phyloP scores from a whole-genome alignment of 1,140 invertebrate genomes.

The Drosophila lini region DNA sequence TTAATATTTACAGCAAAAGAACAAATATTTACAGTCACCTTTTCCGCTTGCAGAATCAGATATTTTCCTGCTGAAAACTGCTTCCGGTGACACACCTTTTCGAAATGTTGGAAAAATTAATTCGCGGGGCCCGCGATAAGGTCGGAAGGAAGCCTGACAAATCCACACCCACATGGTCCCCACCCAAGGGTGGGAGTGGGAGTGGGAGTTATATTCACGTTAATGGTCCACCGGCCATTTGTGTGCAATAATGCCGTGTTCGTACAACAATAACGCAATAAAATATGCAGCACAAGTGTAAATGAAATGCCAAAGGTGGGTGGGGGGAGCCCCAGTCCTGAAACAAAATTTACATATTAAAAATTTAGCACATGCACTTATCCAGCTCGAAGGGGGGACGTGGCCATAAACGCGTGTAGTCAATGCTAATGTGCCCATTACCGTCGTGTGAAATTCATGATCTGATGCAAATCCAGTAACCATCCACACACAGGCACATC shows the following conservation, averaged over 20 bases:
- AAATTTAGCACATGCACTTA: slow-evolving; percentile 79
- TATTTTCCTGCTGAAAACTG: background rate
- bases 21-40: background rate
- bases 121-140: slow-evolving; percentile 31
- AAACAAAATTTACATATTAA: slow-evolving; percentile 73
- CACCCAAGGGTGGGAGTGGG: too few relatives aligned
- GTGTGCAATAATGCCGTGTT: slow-evolving; percentile 66
- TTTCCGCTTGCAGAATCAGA: background rate
- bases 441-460: slow-evolving; percentile 76
- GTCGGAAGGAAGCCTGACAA: slow-evolving; percentile 4
- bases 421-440: slow-evolving; percentile 78
- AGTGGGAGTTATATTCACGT: slow-evolving; percentile 12
- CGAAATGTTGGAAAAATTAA: slow-evolving; percentile 54
- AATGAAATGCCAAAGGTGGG: slow-evolving; percentile 74
- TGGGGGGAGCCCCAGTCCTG: background rate
- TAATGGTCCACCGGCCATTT: slow-evolving; percentile 73
- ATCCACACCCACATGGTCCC: background rate
- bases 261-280: slow-evolving; percentile 54
- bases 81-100: slow-evolving; percentile 25
- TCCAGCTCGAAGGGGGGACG: background rate
- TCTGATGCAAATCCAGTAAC: slow-evolving; percentile 73
- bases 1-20: background rate
- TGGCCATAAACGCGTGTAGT: slow-evolving; percentile 73
- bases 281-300: slow-evolving; percentile 79
- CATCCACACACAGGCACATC: slow-evolving; percentile 63